Conservation (phyloP, 2,113 vertebrate species). For the Pteronura brasiliensis region DNA sequence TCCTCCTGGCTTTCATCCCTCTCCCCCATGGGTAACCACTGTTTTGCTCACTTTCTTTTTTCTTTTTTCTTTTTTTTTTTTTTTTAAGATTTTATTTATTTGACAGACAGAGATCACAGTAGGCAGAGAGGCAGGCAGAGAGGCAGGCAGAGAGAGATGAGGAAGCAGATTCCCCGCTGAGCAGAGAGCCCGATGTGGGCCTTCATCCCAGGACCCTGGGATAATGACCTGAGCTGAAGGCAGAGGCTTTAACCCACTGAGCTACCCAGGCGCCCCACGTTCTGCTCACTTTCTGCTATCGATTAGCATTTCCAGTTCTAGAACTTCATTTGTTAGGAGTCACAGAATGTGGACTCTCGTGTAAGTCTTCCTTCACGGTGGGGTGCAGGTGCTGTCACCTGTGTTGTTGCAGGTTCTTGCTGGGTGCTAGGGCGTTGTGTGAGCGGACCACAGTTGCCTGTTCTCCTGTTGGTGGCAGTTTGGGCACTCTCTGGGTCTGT, state of each 20-base stretch:
- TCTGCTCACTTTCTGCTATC: background rate
- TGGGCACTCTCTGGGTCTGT: background rate
- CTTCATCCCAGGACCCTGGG: too few species aligned
- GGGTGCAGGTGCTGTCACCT: background rate
- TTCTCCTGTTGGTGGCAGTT: too few species aligned
- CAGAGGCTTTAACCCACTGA: too few species aligned
- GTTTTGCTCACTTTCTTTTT: background rate
- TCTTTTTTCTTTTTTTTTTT: too few species aligned
- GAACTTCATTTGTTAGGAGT: background rate
- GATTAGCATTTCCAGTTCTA: background rate
- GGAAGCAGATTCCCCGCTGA: too few species aligned
- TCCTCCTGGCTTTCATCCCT: background rate
- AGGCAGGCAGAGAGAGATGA: too few species aligned
- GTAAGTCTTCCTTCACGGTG: background rate
- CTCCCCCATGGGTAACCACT: rapidly evolving
- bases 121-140: too few species aligned
- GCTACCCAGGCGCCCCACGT: background rate
- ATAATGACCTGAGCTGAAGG: too few species aligned
- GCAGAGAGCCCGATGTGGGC: too few species aligned
- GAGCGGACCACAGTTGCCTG: background rate
- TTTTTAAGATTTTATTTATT: too few species aligned
- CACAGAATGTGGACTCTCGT: background rate
- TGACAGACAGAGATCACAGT: too few species aligned
- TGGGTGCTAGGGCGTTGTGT: background rate
- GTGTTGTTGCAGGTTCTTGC: background rate